A percentile compares a stretch with the other conserved stretches of the same genome.
phyloP scores from a whole-genome alignment of 1,140 invertebrate genomes.

The Megalonaias nervosa region DNA sequence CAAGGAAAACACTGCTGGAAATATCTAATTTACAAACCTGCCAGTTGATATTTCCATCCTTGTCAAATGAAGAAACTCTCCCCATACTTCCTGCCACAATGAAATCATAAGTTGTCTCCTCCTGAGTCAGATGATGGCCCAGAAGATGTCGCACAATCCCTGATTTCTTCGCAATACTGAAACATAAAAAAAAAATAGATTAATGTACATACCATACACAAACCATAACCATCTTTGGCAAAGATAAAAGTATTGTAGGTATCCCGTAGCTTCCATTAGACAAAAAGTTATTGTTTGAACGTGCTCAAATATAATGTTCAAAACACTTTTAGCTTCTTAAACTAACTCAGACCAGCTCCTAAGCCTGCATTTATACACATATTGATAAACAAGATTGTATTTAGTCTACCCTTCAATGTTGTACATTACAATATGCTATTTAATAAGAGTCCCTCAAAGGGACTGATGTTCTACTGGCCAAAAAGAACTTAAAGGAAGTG shows the following conservation, averaged over 20 bases:
- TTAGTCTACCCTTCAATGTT: no score
- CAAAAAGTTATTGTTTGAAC: no score
- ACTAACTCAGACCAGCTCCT: no score
- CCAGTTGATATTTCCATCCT: conserved; percentile 64
- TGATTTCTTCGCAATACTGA: conserved; percentile 60
- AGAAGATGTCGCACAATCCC: conserved; percentile 61
- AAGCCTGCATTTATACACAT: no score
- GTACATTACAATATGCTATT: no score
- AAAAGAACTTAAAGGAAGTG: no score
- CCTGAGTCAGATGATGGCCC: conserved; percentile 56
- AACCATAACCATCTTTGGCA: background rate
- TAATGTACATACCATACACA: background rate
- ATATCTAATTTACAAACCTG: conserved; percentile 44
- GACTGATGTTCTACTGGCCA: no score
- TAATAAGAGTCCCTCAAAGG: no score
- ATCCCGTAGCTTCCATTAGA: background rate
- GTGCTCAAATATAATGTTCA: no score
- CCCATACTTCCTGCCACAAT: conserved; percentile 58
- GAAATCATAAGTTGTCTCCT: conserved; percentile 53
- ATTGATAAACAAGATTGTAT: no score
- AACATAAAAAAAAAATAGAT: conserved; percentile 1
- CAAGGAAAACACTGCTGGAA: no score
- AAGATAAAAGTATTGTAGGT: background rate
- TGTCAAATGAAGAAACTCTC: conserved; percentile 55
- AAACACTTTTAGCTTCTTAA: no score